These are phyloP conservation scores for Tachycineta bicolor DNA, from an alignment of 2,113 vertebrate species.

Conservation along the genomic window DNA sequence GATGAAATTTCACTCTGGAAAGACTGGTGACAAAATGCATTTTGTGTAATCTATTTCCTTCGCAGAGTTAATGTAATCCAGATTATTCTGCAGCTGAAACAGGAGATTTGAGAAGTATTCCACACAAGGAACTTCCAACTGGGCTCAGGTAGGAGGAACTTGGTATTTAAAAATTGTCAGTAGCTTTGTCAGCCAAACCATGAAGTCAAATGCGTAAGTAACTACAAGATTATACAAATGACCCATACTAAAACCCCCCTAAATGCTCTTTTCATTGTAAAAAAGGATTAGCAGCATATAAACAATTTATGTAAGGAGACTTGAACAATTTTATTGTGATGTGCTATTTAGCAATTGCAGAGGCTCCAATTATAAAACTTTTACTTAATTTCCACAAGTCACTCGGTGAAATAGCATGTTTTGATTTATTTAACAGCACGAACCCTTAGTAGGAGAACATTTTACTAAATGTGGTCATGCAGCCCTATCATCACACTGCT, in stretches of 20 bases:
- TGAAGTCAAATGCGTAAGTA: not conserved
- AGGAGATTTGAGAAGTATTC: not conserved
- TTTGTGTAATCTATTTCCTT: not conserved
- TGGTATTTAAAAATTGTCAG: not conserved
- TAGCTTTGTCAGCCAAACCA: not conserved
- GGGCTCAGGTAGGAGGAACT: not conserved
- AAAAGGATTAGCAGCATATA: slow-evolving; percentile 8
- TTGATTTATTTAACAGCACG: slow-evolving; percentile 30
- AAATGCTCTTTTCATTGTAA: not conserved
- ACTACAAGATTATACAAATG: not conserved
- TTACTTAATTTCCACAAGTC: not conserved
- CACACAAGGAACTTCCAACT: not conserved
- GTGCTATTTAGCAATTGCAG: not conserved
- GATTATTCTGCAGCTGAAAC: not conserved
- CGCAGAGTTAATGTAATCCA: not conserved
- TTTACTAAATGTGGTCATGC: slow-evolving; percentile 19
- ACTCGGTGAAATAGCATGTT: slow-evolving; percentile 8
- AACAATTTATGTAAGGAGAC: not conserved
- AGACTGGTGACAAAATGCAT: not conserved
- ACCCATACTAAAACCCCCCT: not conserved
- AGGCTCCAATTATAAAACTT: not conserved
- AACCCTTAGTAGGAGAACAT: not conserved
- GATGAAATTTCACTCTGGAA: not conserved
- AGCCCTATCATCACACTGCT: not conserved
- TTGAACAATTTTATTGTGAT: not conserved